These are phyloP conservation scores for Hydrochoerus hydrochaeris DNA, from an alignment of 2,113 vertebrate genomes.

Conservation along the genomic window DNA sequence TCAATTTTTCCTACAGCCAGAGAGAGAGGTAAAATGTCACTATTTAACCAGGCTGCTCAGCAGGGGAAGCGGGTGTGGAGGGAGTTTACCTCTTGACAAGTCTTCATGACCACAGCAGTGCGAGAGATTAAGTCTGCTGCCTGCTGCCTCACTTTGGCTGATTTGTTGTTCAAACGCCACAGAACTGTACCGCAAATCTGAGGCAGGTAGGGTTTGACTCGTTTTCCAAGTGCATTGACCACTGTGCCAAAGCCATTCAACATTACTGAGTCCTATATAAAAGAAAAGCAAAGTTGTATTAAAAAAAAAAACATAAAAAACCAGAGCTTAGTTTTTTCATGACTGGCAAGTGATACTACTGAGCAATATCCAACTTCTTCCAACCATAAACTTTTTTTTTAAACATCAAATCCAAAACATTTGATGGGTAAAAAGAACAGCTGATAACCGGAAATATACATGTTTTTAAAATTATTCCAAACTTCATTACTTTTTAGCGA, in stretches of 20 bases:
- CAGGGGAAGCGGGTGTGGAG: not conserved
- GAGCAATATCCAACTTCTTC: not conserved
- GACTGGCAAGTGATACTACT: not conserved
- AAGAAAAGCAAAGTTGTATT: not conserved
- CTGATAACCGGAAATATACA: not conserved
- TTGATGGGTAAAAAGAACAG: not conserved
- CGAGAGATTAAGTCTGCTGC: constrained; percentile 99
- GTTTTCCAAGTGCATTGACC: constrained; percentile 98
- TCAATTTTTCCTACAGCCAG: constrained; percentile 95
- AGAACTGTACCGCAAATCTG: constrained; percentile 99
- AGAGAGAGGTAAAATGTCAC: constrained; percentile 7
- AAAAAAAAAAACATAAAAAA: not conserved
- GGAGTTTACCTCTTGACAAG: constrained; percentile 95
- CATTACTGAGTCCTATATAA: constrained; percentile 98
- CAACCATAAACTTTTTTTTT: not conserved
- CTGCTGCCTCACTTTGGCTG: constrained; percentile 98
- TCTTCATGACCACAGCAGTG: constrained; percentile 99
- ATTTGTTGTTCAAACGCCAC: constrained; percentile 99
- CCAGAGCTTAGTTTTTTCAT: constrained; percentile 3
- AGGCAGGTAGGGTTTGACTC: constrained; percentile 98
- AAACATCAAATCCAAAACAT: not conserved
- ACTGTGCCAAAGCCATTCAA: constrained; percentile 99
- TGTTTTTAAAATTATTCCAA: not conserved
- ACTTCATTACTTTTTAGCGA: not conserved
- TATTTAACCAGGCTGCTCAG: not conserved